Evolutionary conservation across 2,888 invertebrate genomes (phyloP).

Genomic region (Digitonthophagus gazella): DNA sequence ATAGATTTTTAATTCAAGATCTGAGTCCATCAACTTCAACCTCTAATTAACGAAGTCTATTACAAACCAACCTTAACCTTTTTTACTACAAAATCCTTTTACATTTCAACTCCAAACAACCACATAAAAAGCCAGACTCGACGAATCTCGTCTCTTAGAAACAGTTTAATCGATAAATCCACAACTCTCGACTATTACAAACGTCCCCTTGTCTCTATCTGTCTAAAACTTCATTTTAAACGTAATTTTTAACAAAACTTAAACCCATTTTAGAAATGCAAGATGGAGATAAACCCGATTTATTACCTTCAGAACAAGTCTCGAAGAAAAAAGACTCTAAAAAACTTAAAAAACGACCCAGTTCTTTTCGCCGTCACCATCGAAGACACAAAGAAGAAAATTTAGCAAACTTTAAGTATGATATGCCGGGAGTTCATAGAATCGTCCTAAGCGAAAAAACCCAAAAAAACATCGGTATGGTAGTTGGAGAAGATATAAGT

Average conservation of each 20-base stretch:
- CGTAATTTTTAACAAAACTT: neutral
- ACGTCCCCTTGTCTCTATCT: no score
- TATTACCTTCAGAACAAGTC: no score
- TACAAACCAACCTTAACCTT: no score
- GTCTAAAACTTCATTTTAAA: no score
- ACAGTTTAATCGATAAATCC: neutral
- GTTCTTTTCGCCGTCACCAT: slow-evolving; percentile 16
- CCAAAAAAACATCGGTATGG: slow-evolving; percentile 62
- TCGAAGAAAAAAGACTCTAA: neutral
- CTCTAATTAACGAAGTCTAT: no score
- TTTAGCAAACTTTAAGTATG: slow-evolving; percentile 43
- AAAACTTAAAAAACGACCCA: no score
- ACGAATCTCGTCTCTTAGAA: neutral
- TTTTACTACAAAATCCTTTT: no score
- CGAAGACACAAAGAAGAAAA: slow-evolving; percentile 29
- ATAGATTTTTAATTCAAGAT: no score
- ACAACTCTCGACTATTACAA: neutral
- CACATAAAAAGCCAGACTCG: no score
- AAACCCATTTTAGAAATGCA: no score
- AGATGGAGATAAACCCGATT: no score
- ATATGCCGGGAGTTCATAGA: slow-evolving; percentile 58
- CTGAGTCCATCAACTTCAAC: no score
- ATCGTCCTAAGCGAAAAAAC: slow-evolving; percentile 48
- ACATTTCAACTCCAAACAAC: neutral
- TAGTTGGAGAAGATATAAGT: slow-evolving; percentile 67